Percentiles rank a stretch among this genome's conserved stretches.
Evolutionary conservation across 92 coral and sea anemone species (phyloP).

Genomic region (Epizoanthus ramosus): DNA sequence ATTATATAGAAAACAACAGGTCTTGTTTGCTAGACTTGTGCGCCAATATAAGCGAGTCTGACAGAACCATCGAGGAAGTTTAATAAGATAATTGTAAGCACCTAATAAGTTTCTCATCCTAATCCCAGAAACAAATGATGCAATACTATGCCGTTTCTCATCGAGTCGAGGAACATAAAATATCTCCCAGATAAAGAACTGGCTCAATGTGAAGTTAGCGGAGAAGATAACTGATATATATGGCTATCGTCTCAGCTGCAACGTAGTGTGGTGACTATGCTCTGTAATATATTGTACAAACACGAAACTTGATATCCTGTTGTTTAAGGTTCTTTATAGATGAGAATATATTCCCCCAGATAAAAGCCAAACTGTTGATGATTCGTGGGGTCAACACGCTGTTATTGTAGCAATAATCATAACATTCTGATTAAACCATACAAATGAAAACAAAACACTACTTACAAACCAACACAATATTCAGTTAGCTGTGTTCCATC

Average conservation of each 20-base stretch:
- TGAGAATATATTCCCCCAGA: too few relatives aligned
- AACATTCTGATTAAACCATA: neutral
- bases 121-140: neutral
- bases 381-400: neutral
- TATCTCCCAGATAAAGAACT: too few relatives aligned
- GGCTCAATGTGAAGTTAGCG: too few relatives aligned
- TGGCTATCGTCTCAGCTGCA: neutral
- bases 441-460: neutral
- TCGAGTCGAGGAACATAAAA: too few relatives aligned
- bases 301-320: neutral
- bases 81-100: neutral
- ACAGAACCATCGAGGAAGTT: neutral
- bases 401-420: neutral
- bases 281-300: slow-evolving; percentile 1
- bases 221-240: neutral
- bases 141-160: neutral
- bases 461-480: slow-evolving; percentile 23
- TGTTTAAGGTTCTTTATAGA: too few relatives aligned
- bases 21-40: neutral
- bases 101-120: neutral
- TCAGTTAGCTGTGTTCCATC: neutral
- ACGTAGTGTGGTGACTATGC: neutral
- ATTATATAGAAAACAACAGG: neutral
- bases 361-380: too few relatives aligned
- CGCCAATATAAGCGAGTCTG: slow-evolving; percentile 16